A percentile compares a stretch with the other conserved stretches of the same genome.
Conservation (phyloP, 2,888 invertebrate species). For the Himalopsyche anomala region DNA sequence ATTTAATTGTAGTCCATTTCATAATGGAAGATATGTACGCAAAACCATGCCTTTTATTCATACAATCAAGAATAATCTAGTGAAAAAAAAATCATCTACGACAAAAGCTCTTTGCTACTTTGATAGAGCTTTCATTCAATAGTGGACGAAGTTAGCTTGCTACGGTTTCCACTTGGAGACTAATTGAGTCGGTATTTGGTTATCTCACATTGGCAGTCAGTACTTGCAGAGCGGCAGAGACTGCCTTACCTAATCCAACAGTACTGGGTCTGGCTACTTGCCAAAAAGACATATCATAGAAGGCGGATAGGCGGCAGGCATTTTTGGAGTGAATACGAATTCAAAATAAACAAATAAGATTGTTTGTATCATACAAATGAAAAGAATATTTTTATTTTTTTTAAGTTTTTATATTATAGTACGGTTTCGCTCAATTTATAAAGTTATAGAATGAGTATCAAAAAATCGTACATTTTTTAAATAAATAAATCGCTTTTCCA, state of each 20-base stretch:
- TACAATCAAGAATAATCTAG: too few species aligned
- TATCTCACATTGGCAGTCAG: constrained; percentile 74
- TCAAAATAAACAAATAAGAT: neutral
- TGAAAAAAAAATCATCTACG: neutral
- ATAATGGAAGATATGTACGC: too few species aligned
- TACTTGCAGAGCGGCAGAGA: neutral
- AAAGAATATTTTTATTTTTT: neutral
- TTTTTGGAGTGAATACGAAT: neutral
- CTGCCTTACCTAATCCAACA: constrained; percentile 56
- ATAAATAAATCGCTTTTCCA: neutral
- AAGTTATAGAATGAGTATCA: too few species aligned
- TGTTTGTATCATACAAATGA: neutral
- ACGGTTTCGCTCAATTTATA: too few species aligned
- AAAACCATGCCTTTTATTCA: too few species aligned
- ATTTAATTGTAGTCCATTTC: too few species aligned
- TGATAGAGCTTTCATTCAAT: constrained; percentile 27
- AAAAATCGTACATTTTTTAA: too few species aligned
- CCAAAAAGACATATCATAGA: constrained; percentile 56
- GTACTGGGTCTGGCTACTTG: constrained; percentile 51
- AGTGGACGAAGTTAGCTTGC: neutral
- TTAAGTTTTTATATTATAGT: too few species aligned
- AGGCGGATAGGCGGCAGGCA: constrained; percentile 11
- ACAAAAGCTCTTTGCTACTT: neutral
- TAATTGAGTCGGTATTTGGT: constrained; percentile 80
- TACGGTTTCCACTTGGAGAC: constrained; percentile 66